Conservation (phyloP, 2,888 invertebrate genomes). For the Eueremaeus valkanovi region DNA sequence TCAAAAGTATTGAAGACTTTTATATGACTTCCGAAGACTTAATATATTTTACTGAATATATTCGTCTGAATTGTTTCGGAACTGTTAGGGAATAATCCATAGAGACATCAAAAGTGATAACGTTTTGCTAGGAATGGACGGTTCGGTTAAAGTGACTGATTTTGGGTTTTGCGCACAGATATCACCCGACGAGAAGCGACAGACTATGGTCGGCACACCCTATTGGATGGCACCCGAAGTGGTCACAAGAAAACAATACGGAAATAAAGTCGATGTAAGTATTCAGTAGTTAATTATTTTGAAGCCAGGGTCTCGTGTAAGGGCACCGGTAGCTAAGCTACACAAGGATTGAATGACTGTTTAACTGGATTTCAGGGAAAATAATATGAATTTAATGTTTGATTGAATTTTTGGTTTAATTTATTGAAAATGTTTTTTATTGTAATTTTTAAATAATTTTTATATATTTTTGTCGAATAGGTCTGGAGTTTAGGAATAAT, state of each 20-base stretch:
- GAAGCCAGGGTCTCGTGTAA: neutral
- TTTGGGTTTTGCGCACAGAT: constrained; percentile 99
- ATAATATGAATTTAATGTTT: neutral
- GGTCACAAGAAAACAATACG: constrained; percentile 85
- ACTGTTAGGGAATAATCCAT: constrained; percentile 71
- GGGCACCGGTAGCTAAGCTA: constrained; percentile 47
- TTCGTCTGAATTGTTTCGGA: no score
- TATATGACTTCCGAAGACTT: no score
- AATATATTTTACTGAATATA: neutral
- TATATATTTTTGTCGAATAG: neutral
- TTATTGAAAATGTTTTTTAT: no score
- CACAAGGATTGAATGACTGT: constrained; percentile 32
- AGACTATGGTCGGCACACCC: constrained; percentile 96
- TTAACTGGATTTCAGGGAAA: neutral
- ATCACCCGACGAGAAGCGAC: constrained; percentile 79
- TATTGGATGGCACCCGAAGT: constrained; percentile 99
- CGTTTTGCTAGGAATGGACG: constrained; percentile 86
- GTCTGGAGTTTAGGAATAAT: constrained; percentile 80
- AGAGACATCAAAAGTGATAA: constrained; percentile 98
- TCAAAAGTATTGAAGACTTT: constrained; percentile 55
- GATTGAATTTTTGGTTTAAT: neutral
- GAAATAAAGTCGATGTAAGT: constrained; percentile 64
- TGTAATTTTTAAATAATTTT: no score
- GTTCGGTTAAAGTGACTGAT: constrained; percentile 85
- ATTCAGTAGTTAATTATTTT: neutral